These are phyloP conservation scores for Peromyscus californicus DNA, from an alignment of 2,113 vertebrate genomes.

Conservation along the genomic window DNA sequence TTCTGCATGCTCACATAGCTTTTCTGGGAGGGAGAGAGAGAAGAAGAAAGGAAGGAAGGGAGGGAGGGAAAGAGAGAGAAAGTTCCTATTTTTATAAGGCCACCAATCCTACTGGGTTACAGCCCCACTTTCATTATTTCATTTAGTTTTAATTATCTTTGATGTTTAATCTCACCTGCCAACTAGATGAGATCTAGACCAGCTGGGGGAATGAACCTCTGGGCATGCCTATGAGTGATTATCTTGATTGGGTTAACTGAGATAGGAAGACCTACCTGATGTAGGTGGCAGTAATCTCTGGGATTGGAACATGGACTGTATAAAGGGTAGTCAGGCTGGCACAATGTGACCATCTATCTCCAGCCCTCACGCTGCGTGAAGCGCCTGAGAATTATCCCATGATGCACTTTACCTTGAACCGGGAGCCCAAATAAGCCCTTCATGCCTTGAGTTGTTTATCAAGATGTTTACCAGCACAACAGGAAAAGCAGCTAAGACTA, in stretches of 20 bases:
- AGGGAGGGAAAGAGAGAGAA: not conserved
- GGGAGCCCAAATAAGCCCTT: not conserved
- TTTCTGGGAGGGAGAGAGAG: not conserved
- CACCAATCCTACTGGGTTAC: not conserved
- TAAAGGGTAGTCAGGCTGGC: not conserved
- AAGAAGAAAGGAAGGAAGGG: rapidly evolving
- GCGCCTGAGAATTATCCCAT: not conserved
- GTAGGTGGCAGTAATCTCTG: not conserved
- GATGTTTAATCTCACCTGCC: not conserved
- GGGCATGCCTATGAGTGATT: not conserved
- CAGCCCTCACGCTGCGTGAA: not conserved
- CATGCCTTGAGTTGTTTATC: not conserved
- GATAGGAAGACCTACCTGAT: not conserved
- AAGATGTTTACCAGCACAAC: not conserved
- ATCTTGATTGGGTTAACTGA: not conserved
- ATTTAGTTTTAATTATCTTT: slow-evolving; percentile 11
- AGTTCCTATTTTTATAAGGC: not conserved
- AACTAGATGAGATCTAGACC: not conserved
- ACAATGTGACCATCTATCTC: no score
- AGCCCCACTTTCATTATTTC: not conserved
- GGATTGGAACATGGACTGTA: not conserved
- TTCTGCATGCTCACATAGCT: not conserved
- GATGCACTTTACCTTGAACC: not conserved
- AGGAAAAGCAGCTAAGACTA: not conserved
- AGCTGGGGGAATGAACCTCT: no score